phyloP scores from a whole-genome alignment of 1,140 invertebrate species.

The Diabrotica undecimpunctata region DNA sequence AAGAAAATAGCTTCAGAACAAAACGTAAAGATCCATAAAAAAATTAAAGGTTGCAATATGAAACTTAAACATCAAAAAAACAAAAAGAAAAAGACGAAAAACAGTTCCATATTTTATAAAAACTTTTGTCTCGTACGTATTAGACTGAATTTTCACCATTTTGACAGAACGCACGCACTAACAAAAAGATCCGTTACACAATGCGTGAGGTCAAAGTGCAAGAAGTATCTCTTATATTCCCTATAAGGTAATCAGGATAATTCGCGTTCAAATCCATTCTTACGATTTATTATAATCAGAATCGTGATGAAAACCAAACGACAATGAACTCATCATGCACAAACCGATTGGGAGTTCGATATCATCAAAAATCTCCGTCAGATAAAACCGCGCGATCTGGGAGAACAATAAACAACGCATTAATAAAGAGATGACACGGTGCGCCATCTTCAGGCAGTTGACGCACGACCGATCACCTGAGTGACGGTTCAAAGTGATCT shows the following conservation, averaged over 20 bases:
- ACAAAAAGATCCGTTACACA: no score
- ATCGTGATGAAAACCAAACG: slow-evolving; percentile 9
- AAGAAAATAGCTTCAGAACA: no score
- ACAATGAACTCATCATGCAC: slow-evolving; percentile 8
- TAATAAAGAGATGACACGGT: slow-evolving; percentile 27
- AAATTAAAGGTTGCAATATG: no score
- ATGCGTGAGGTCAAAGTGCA: no score
- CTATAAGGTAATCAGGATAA: background rate
- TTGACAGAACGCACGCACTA: no score
- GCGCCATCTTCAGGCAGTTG: slow-evolving; percentile 21
- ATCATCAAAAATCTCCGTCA: slow-evolving; percentile 12
- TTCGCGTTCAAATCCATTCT: background rate
- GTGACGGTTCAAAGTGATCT: slow-evolving; percentile 33
- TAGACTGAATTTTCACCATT: no score
- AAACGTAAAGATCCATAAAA: no score
- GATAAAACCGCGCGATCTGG: slow-evolving; percentile 5
- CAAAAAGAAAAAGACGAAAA: no score
- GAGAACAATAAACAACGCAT: slow-evolving; percentile 32
- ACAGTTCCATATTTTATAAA: no score
- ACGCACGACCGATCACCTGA: slow-evolving; percentile 34
- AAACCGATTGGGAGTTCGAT: slow-evolving; percentile 22
- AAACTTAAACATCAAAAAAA: no score
- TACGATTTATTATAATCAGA: background rate
- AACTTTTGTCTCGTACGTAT: no score
- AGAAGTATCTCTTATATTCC: no score